These are phyloP conservation scores for Macrosteles quadrilineatus DNA, from an alignment of 1,140 invertebrate genomes.

Conservation along the genomic window DNA sequence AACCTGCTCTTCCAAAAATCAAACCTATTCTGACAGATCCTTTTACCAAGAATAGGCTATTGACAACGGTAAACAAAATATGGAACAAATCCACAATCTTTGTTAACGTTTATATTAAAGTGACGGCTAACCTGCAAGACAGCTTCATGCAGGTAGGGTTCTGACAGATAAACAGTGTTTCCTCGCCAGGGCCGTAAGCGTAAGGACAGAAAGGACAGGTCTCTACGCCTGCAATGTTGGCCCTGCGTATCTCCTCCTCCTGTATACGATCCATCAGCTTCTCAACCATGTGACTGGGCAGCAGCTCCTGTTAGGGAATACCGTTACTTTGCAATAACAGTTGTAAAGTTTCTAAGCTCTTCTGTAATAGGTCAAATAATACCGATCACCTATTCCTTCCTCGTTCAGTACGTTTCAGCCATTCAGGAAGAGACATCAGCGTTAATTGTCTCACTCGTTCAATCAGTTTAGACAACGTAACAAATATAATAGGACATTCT, in stretches of 20 bases:
- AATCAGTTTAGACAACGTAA: not conserved
- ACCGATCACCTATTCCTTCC: not conserved
- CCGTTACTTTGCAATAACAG: not conserved
- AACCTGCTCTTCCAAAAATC: too few species aligned
- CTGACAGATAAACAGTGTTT: slow-evolving; percentile 61
- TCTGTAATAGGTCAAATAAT: not conserved
- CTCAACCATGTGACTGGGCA: not conserved
- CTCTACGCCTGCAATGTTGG: slow-evolving; percentile 61
- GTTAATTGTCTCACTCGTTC: not conserved
- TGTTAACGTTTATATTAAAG: too few species aligned
- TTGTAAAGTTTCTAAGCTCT: not conserved
- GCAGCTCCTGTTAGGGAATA: not conserved
- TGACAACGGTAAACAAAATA: too few species aligned
- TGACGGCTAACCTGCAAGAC: slow-evolving; percentile 62
- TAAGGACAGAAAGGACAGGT: slow-evolving; percentile 66
- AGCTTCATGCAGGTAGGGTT: slow-evolving; percentile 67
- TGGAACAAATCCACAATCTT: too few species aligned
- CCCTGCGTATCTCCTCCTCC: slow-evolving; percentile 60
- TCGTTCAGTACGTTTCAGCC: not conserved
- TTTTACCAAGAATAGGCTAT: too few species aligned
- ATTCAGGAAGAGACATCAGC: not conserved
- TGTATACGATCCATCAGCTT: slow-evolving; percentile 44
- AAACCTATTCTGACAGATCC: too few species aligned
- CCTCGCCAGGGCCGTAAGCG: slow-evolving; percentile 59
- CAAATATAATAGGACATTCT: not conserved